Percentiles rank a stretch among this genome's conserved stretches.
Evolutionary conservation across 2,113 vertebrate species (phyloP).

Genomic region (Phaethon lepturus): DNA sequence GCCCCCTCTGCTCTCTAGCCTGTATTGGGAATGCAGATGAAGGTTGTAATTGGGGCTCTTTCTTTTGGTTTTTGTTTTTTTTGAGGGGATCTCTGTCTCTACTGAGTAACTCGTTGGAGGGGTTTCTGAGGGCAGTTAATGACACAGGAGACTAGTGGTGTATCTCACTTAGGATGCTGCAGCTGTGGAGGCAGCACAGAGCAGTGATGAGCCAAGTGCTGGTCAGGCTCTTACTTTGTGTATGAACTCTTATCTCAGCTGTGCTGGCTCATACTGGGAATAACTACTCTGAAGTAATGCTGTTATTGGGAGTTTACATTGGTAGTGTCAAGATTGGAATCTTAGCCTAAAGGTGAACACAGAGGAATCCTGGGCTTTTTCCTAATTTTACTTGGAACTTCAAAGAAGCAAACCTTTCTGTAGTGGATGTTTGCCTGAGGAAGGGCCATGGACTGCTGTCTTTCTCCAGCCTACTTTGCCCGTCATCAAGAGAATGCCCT

Average conservation of each 20-base stretch:
- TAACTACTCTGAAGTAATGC: background rate
- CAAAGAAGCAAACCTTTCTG: background rate
- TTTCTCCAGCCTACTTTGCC: background rate
- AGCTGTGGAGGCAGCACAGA: background rate
- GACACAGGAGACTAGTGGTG: background rate
- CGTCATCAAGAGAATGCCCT: background rate
- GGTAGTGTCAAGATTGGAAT: fast-evolving
- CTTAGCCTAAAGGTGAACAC: background rate
- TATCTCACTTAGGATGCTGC: background rate
- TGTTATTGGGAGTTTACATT: background rate
- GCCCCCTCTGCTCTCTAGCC: background rate
- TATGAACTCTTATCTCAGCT: background rate
- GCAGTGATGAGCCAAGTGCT: background rate
- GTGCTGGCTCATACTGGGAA: background rate
- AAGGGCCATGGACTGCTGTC: background rate
- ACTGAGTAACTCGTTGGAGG: background rate
- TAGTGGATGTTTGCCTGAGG: background rate
- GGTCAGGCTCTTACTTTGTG: background rate
- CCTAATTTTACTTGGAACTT: background rate
- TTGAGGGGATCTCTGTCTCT: background rate
- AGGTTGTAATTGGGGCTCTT: no score
- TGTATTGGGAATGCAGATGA: background rate
- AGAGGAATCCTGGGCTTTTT: background rate
- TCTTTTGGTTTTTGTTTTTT: background rate
- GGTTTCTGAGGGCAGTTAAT: background rate